Conservation (phyloP, 2,797 vertebrate genomes). For the Anguilla megastoma region DNA sequence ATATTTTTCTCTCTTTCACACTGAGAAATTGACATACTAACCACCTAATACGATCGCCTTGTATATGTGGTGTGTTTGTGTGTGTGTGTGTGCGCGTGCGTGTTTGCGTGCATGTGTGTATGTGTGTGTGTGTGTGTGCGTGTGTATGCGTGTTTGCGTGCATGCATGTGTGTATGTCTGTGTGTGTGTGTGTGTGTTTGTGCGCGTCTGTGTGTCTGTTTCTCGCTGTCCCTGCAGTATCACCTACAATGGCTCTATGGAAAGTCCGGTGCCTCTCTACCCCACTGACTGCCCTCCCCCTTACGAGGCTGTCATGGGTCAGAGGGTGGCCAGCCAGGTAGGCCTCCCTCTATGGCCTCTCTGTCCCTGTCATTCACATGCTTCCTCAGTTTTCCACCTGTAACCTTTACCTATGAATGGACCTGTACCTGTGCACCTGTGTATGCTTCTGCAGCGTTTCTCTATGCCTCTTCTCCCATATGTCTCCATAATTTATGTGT, state of each 20-base stretch:
- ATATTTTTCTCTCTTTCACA: not conserved
- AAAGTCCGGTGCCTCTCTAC: constrained; percentile 91
- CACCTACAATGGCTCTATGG: constrained; percentile 98
- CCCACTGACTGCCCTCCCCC: constrained; percentile 94
- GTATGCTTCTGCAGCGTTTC: not conserved
- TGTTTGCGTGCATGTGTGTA: not conserved
- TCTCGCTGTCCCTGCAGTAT: constrained; percentile 71
- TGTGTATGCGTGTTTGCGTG: constrained; percentile 30
- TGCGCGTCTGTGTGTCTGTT: constrained; percentile 32
- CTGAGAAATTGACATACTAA: not conserved
- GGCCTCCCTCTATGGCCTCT: constrained; percentile 29
- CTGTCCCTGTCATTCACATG: not conserved
- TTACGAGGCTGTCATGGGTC: constrained; percentile 92
- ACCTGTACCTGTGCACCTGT: not conserved
- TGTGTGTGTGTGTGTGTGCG: not conserved
- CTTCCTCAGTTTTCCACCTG: not conserved
- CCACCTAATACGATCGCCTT: not conserved
- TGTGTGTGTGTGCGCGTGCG: not conserved
- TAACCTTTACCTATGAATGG: not conserved
- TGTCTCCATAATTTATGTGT: not conserved
- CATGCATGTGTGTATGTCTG: not conserved
- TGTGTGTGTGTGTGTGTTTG: not conserved
- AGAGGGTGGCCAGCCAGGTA: constrained; percentile 88
- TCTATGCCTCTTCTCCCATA: not conserved
- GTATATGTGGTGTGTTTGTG: not conserved